Evolutionary conservation across 2,888 invertebrate genomes (phyloP).

Genomic region (Caenorhabditis sp.): DNA sequence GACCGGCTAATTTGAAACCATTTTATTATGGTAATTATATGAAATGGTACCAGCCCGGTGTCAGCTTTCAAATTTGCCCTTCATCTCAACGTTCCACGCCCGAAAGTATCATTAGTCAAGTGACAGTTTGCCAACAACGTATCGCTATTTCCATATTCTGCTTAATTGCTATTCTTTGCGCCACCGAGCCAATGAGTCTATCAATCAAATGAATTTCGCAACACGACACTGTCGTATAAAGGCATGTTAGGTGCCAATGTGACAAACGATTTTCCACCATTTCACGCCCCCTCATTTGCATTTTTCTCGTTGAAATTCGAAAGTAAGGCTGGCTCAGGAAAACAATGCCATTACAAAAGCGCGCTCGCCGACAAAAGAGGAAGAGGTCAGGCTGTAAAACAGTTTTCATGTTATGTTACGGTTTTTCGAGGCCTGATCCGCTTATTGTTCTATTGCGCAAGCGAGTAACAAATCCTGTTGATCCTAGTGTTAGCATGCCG

Average conservation of each 20-base stretch:
- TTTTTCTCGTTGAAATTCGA: slow-evolving; percentile 23
- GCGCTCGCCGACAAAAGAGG: too few species aligned
- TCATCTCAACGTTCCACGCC: not conserved
- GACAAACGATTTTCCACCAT: slow-evolving; percentile 49
- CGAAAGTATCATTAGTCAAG: slow-evolving; percentile 36
- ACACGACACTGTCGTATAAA: slow-evolving; percentile 30
- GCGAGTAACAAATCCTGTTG: slow-evolving; percentile 49
- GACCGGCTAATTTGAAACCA: slow-evolving; percentile 26
- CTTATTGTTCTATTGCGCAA: slow-evolving; percentile 54
- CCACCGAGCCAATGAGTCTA: slow-evolving; percentile 49
- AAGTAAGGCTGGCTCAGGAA: not conserved
- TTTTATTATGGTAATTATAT: slow-evolving; percentile 54
- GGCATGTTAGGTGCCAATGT: slow-evolving; percentile 54
- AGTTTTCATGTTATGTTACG: slow-evolving; percentile 49
- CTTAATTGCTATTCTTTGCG: slow-evolving; percentile 56
- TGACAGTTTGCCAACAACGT: slow-evolving; percentile 16
- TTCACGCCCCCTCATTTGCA: slow-evolving; percentile 37
- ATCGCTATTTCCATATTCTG: slow-evolving; percentile 46
- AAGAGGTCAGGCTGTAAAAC: slow-evolving; percentile 49
- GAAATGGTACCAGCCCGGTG: slow-evolving; percentile 26
- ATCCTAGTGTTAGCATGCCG: slow-evolving; percentile 34
- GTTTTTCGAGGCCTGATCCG: slow-evolving; percentile 47
- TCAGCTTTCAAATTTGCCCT: slow-evolving; percentile 44
- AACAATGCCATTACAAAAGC: slow-evolving; percentile 29
- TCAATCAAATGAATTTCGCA: slow-evolving; percentile 52